A percentile compares a stretch with the other conserved stretches of the same genome.
Evolutionary conservation across 92 coral and sea anemone genomes (phyloP).

Genomic region (Umimayanthus chanpuru): DNA sequence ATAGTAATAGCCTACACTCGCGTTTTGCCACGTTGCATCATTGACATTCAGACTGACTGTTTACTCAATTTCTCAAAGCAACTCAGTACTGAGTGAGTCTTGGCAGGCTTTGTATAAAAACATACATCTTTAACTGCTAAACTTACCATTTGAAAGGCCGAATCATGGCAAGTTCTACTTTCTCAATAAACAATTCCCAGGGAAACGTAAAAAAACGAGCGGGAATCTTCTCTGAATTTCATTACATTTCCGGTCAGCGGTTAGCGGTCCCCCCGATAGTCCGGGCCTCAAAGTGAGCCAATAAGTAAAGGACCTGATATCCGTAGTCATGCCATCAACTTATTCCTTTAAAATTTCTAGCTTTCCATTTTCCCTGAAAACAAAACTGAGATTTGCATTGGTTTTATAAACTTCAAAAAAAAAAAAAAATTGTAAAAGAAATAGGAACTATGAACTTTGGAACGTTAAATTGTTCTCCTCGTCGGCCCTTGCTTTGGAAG

Average conservation of each 20-base stretch:
- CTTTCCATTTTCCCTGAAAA: no score
- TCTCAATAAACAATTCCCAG: not conserved
- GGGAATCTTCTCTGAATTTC: not conserved
- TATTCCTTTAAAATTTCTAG: no score
- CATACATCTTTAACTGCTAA: not conserved
- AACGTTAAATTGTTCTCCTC: slow-evolving; percentile 20
- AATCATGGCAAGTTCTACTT: not conserved
- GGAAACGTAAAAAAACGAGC: no score
- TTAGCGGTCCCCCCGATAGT: not conserved
- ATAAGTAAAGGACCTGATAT: not conserved
- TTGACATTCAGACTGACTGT: not conserved
- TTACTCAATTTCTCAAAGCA: not conserved
- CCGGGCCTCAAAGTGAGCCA: not conserved
- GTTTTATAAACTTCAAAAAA: no score
- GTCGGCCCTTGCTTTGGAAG: not conserved
- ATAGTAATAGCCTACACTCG: not conserved
- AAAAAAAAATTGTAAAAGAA: no score
- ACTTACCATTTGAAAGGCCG: not conserved
- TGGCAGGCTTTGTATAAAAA: not conserved
- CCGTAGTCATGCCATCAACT: no score
- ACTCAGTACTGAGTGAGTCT: not conserved
- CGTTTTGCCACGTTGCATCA: not conserved
- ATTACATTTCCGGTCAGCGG: slow-evolving; percentile 37
- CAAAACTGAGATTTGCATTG: not conserved
- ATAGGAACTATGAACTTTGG: not conserved